These are phyloP conservation scores for Potamarius usumacintae DNA, from an alignment of 2,113 vertebrate genomes.

Conservation along the genomic window DNA sequence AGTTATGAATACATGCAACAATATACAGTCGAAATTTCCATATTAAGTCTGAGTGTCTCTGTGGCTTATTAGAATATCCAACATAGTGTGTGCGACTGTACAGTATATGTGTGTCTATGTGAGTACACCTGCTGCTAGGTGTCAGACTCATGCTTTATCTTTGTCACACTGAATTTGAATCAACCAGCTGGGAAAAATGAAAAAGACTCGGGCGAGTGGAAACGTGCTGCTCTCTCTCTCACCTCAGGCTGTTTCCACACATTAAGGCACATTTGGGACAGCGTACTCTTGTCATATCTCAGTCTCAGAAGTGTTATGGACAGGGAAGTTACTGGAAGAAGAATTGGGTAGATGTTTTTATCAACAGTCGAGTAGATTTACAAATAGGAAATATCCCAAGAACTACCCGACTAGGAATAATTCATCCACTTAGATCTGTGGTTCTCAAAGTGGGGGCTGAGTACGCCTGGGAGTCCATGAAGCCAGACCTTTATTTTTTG, in stretches of 20 bases:
- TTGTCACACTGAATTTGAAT: conserved; percentile 39
- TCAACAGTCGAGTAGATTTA: background rate
- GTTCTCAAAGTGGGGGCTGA: background rate
- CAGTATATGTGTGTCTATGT: background rate
- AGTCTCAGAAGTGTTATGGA: background rate
- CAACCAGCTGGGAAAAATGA: conserved; percentile 25
- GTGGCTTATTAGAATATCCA: conserved; percentile 3
- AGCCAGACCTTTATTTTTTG: background rate
- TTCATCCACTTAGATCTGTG: background rate
- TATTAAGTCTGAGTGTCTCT: conserved; percentile 6
- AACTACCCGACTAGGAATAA: background rate
- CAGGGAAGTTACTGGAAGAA: background rate
- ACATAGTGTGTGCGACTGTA: background rate
- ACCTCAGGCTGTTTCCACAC: background rate
- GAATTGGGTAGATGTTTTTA: background rate
- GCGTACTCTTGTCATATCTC: background rate
- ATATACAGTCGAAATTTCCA: background rate
- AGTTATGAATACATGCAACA: no score
- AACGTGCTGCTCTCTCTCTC: conserved; percentile 10
- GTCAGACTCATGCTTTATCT: conserved; percentile 13
- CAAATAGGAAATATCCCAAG: background rate
- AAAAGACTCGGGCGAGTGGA: background rate
- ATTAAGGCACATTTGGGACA: conserved; percentile 9
- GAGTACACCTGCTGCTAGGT: conserved; percentile 16
- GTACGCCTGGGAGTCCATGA: background rate